Base-by-base conservation (phyloP, 2,113 vertebrate genomes). In the Pseudopodoces humilis region DNA sequence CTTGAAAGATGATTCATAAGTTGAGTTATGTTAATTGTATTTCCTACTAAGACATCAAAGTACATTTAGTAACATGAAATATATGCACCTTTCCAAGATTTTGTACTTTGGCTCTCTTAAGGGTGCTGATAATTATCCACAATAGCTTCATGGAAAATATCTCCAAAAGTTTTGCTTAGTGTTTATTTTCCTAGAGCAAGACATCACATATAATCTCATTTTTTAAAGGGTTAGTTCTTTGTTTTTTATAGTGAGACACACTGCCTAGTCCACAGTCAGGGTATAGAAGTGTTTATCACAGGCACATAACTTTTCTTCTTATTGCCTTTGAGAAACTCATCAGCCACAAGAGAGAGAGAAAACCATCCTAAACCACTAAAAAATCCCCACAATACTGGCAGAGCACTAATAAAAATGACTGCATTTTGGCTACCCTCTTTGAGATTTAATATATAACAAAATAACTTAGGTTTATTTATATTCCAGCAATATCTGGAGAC, bases 1-100 rank as follows among this genome's bases (percentile, higher is more conserved):
- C 62, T 95, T 80, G 83, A 96, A 93, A 92, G 85, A 93, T 93
- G 88, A 96, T 93, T 96, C 90, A 90, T 95, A 94, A 83, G 68
- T 88, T 78, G 52, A 90, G 83, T 86, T 91, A 96, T 81, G 83
- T 64, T 95, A 95, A 94, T 94, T 95, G 60, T 71, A 75, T 91
- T 95, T 95, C 91, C 80, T 92, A 86, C 41, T 22, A 68, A 82
- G 87, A 96, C 86, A 94, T 92, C 86, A 97, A 96, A 95, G 83
- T 53, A 43, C 52, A 75, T 92, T 92, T 90, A 52, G 52, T 59
- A 94, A 90, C 31, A 91, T 47, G 71, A 80, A 92, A 91, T 88
- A 78, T 10, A 81, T 75, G 22, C 25, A 95, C 80, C 91, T 95
- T 92, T 94, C 88, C 86, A 90, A 86, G 88, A 88, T 83, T 81